A percentile compares a stretch with the other conserved stretches of the same genome.
Conservation (phyloP, 2,113 vertebrate genomes). For the Danio rerio region DNA sequence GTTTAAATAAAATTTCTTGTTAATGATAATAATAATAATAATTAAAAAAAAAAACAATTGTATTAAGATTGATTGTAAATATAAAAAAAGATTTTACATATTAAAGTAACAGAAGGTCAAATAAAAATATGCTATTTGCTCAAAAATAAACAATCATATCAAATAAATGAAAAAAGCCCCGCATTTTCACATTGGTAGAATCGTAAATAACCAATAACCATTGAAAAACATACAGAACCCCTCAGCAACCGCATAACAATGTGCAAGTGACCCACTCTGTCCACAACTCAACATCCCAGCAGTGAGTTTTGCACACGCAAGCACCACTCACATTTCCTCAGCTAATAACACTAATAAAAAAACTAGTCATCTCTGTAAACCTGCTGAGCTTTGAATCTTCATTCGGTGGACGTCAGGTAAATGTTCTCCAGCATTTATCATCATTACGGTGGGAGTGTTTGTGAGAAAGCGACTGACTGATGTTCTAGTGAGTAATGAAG, state of each 20-base stretch:
- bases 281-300: conserved; percentile 8
- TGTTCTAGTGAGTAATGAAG: conserved; percentile 9
- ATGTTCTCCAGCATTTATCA: conserved; percentile 45
- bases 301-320: conserved; percentile 11
- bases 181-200: no score
- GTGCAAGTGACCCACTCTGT: neutral
- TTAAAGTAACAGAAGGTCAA: no score
- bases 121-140: no score
- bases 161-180: no score
- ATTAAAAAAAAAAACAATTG: no score
- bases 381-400: conserved; percentile 1
- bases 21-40: no score
- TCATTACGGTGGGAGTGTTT: conserved; percentile 29
- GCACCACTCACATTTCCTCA: neutral
- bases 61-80: no score
- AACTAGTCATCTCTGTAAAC: conserved; percentile 2
- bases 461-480: neutral
- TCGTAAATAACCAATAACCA: neutral
- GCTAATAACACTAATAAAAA: neutral
- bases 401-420: conserved; percentile 10
- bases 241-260: neutral
- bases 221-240: neutral
- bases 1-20: no score
- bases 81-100: no score
- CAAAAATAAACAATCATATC: no score